Percentiles rank a stretch among this genome's conserved stretches.
phyloP scores from a whole-genome alignment of 2,113 vertebrate species.

The human region GRCh38 chr3:117201001-117201500 shows the following conservation, averaged over 20 bases:
- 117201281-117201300: not conserved
- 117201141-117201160: not conserved
- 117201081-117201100: not conserved
- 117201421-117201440: not conserved
- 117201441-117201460: not conserved
- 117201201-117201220: not conserved
- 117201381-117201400: not conserved
- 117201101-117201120: not conserved
- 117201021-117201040: not conserved
- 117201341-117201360: not conserved
- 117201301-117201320: not conserved
- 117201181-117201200: not conserved
- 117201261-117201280: not conserved
- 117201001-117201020: not conserved
- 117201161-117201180: not conserved
- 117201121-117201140: not conserved
- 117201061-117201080: not conserved
- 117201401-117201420: not conserved
- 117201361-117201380: not conserved
- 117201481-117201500: not conserved
- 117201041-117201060: not conserved
- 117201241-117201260: not conserved
- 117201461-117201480: not conserved
- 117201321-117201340: not conserved
- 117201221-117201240: constrained; percentile 20